Conservation (phyloP, 2,888 invertebrate genomes). For the Oasisia sp. region DNA sequence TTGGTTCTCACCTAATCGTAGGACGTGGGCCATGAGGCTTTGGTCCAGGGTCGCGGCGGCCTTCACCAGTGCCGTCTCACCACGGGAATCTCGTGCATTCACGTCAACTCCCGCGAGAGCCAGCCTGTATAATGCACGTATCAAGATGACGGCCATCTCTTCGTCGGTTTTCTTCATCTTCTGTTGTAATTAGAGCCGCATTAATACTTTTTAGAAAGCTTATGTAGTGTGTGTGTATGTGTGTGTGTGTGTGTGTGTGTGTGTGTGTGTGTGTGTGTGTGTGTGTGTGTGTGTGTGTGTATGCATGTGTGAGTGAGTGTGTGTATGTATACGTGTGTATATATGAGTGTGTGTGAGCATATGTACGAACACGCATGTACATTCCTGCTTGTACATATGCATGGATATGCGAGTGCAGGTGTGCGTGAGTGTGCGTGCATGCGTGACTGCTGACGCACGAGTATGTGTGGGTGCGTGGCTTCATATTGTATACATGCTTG, state of each 20-base stretch:
- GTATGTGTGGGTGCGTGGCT: neutral
- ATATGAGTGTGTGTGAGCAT: no score
- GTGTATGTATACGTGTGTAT: no score
- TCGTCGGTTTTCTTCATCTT: slow-evolving; percentile 30
- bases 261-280: neutral
- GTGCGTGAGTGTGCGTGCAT: no score
- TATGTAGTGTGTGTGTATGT: no score
- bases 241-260: no score
- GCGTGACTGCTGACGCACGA: neutral
- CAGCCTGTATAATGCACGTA: slow-evolving; percentile 47
- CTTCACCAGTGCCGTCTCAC: slow-evolving; percentile 40
- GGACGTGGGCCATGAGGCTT: slow-evolving; percentile 45
- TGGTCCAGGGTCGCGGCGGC: slow-evolving; percentile 41
- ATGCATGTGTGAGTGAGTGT: neutral
- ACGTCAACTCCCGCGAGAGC: slow-evolving; percentile 48
- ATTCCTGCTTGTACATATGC: no score
- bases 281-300: neutral
- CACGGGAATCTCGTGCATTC: slow-evolving; percentile 43
- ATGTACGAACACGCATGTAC: no score
- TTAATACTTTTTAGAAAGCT: neutral
- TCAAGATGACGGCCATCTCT: slow-evolving; percentile 39
- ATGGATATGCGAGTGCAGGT: no score
- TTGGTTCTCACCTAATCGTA: slow-evolving; percentile 43
- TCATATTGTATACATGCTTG: neutral
- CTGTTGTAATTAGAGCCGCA: neutral